Conservation (phyloP, 2,888 invertebrate species). For the Aleiodes testaceus region DNA sequence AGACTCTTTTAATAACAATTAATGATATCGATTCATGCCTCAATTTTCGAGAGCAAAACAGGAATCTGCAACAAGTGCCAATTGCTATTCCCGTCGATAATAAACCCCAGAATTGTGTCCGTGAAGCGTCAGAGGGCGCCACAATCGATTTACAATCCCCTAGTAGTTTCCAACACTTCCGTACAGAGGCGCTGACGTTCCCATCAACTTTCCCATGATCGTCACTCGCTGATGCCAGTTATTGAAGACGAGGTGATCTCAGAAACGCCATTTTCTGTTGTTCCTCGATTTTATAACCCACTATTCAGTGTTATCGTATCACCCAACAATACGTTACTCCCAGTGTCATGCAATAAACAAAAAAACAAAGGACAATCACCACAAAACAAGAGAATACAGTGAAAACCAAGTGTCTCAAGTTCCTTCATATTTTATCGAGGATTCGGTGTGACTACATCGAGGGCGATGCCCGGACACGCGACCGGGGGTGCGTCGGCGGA, state of each 20-base stretch:
- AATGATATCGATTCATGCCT: no score
- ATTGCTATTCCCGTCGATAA: no score
- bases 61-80: no score
- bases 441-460: conserved; percentile 28
- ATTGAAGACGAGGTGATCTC: conserved; percentile 18
- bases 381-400: neutral
- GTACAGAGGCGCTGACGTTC: neutral
- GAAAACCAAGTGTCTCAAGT: neutral
- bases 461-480: conserved; percentile 64
- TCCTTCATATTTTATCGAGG: no score
- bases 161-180: no score
- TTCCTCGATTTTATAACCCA: conserved; percentile 23
- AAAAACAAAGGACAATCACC: neutral
- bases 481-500: conserved; percentile 56
- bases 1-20: no score
- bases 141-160: no score
- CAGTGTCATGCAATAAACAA: neutral
- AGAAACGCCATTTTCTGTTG: conserved; percentile 35
- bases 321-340: neutral
- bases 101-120: no score
- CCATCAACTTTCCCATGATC: conserved; percentile 2
- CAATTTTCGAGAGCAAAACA: no score
- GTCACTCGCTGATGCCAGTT: conserved; percentile 24
- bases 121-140: no score
- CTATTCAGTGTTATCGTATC: neutral